A percentile compares a stretch with the other conserved stretches of the same genome.
Evolutionary conservation across 92 coral and sea anemone species (phyloP).

Genomic region (Actinostola sp.): DNA sequence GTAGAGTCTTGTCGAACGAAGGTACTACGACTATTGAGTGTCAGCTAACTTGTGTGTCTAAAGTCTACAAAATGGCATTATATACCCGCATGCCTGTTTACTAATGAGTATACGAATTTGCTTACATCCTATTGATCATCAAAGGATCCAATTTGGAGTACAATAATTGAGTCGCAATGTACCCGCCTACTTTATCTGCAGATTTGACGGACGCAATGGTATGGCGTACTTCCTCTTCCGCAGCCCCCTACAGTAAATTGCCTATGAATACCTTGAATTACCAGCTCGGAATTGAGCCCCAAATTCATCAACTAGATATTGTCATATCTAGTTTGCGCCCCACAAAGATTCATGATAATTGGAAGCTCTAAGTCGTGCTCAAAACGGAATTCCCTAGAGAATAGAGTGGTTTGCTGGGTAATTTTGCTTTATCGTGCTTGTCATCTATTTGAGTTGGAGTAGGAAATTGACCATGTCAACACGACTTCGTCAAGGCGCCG

Average conservation of each 20-base stretch:
- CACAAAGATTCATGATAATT: constrained; percentile 6
- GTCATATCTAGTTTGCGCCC: neutral
- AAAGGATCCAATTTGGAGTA: constrained; percentile 45
- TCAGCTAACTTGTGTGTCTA: constrained; percentile 17
- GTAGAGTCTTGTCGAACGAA: neutral
- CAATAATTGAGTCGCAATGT: constrained; percentile 13
- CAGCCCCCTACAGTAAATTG: constrained; percentile 32
- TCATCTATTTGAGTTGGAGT: constrained; percentile 23
- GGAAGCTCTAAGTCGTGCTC: neutral
- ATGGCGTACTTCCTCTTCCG: constrained; percentile 30
- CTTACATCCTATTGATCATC: constrained; percentile 24
- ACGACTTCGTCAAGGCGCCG: constrained; percentile 32
- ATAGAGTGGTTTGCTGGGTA: constrained; percentile 11
- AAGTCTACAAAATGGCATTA: neutral
- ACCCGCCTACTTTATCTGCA: constrained; percentile 44
- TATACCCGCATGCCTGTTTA: constrained; percentile 19
- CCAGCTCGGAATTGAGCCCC: neutral
- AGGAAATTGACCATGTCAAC: constrained; percentile 44
- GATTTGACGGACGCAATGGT: constrained; percentile 16
- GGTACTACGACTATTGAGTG: constrained; percentile 2
- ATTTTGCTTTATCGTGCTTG: constrained; percentile 13
- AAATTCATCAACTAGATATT: constrained; percentile 7
- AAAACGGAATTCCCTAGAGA: constrained; percentile 10
- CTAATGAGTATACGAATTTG: constrained; percentile 32
- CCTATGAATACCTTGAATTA: constrained; percentile 14